These are phyloP conservation scores for Euproctis similis DNA, from an alignment of 2,888 invertebrate species.

Conservation along the genomic window DNA sequence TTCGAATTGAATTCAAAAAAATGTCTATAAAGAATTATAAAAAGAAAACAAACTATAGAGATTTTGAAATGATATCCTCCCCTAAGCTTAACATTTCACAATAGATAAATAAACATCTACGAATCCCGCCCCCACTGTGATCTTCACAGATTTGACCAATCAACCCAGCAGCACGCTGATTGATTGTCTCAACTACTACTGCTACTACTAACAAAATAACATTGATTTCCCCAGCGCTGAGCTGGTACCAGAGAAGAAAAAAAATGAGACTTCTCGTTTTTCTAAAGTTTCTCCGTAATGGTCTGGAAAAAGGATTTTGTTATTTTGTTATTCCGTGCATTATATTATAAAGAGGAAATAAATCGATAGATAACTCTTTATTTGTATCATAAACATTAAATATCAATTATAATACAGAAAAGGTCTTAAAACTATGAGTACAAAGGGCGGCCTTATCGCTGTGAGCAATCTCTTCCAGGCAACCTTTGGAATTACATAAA, in stretches of 20 bases:
- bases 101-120: conserved; percentile 37
- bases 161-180: conserved; percentile 27
- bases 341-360: too few relatives aligned
- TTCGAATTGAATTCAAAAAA: too few relatives aligned
- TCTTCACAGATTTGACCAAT: conserved; percentile 68
- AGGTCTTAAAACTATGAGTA: too few relatives aligned
- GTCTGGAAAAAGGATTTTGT: conserved; percentile 1
- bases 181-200: conserved; percentile 19
- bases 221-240: conserved; percentile 13
- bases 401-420: too few relatives aligned
- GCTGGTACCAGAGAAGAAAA: conserved; percentile 18
- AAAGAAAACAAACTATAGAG: too few relatives aligned
- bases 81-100: conserved; percentile 20
- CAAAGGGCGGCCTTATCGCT: too few relatives aligned
- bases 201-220: conserved; percentile 14
- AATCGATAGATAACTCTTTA: too few relatives aligned
- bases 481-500: too few relatives aligned
- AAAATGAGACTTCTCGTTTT: conserved; percentile 10
- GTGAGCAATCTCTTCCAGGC: too few relatives aligned
- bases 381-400: too few relatives aligned
- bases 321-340: too few relatives aligned
- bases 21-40: too few relatives aligned
- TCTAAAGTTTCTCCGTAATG: neutral
- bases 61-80: conserved; percentile 10
- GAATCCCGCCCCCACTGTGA: conserved; percentile 50